Evolutionary conservation across 1,140 invertebrate species (phyloP), one percentile per base, ranked within the genome.

Genomic region (Euura lappo): DNA sequence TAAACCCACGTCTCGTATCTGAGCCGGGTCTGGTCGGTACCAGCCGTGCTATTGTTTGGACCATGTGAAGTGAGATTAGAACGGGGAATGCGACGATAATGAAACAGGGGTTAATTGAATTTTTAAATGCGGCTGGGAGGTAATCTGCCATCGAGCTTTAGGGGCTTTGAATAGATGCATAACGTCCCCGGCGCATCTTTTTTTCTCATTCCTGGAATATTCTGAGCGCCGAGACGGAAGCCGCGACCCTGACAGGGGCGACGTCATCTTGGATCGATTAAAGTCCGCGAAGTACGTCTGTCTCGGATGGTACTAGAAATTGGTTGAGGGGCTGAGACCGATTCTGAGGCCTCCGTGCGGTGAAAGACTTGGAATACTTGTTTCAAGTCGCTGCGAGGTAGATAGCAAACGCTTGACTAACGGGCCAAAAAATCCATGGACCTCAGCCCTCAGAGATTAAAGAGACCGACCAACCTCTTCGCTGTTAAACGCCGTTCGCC

Each of bases 401-500:
- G 51, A 60, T 60, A 60, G 51, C 51, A n/a, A 60, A 60, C 51
- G 51, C 51, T 60, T 60, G 51, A 60, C 51, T 60, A 11, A 60
- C 51, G 51, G 6, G 3, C 6, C 51, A 60, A 60, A 60, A 60
- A 60, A 60, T 60, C 13, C 51, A 60, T 60, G 51, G 51, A 11
- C 13, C 51, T n/a, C 51, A 60, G 51, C 51, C 13, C 51, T 8
- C 51, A 4, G 51, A 60, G 51, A 60, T 60, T 60, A 60, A 60
- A 60, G 51, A 60, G 51, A n/a, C 51, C 51, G 51, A 60, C 51
- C 8, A n/a, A n/a, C 51, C 51, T 60, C 51, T 60, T n/a, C 51
- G 51, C 51, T 60, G 51, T 60, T 60, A 60, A 60, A 60, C 51
- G 51, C 51, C 51, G 51, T 60, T 60, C 51, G 51, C 51, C 51